Conservation (phyloP, 2,888 invertebrate species). For the Cordilura impudica region DNA sequence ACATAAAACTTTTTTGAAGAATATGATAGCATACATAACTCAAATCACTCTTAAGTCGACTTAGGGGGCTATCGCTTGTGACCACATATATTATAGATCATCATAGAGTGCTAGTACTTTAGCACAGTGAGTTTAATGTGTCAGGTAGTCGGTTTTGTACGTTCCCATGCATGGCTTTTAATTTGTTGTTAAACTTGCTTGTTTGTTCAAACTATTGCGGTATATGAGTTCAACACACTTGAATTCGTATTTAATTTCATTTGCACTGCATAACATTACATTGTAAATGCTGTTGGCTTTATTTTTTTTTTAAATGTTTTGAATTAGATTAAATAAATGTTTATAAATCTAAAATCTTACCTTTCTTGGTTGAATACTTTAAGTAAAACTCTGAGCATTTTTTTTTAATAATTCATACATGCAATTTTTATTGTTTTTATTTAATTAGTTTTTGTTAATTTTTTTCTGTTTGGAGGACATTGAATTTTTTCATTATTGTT, state of each 20-base stretch:
- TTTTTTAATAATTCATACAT: background rate
- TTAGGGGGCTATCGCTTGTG: too few species aligned
- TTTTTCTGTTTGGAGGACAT: conserved; percentile 50
- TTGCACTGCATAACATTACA: background rate
- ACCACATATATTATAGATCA: too few species aligned
- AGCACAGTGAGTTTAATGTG: too few species aligned
- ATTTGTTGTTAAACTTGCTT: background rate
- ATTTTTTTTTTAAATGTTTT: background rate
- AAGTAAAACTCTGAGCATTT: background rate
- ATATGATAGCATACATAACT: too few species aligned
- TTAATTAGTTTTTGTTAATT: background rate
- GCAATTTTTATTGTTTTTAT: background rate
- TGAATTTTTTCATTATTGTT: conserved; percentile 45
- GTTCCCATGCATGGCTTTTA: background rate
- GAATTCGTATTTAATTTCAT: background rate
- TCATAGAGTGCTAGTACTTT: too few species aligned
- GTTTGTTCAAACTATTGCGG: background rate
- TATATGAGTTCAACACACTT: background rate
- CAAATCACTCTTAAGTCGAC: too few species aligned
- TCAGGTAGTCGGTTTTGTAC: too few species aligned
- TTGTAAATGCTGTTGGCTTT: background rate
- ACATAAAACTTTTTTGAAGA: too few species aligned
- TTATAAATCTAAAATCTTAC: background rate
- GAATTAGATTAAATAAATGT: background rate
- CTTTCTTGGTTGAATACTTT: background rate